Evolutionary conservation across 2,888 invertebrate genomes (phyloP).

Genomic region (Germaria angustata): DNA sequence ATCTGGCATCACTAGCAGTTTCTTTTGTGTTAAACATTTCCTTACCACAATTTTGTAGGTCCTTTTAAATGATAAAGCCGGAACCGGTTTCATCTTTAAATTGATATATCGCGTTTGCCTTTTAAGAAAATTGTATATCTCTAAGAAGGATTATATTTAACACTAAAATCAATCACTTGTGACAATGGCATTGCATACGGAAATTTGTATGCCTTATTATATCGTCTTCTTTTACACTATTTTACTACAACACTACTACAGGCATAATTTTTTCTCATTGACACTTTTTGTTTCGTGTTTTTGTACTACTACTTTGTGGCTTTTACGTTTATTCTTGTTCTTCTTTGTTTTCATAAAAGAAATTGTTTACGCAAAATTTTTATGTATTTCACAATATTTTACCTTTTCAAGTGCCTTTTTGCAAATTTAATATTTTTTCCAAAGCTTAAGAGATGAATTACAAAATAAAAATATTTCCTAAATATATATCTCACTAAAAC

Average conservation of each 20-base stretch:
- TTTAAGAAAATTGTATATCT: background rate
- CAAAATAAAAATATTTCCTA: background rate
- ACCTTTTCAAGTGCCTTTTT: background rate
- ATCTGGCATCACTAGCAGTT: slow-evolving; percentile 35
- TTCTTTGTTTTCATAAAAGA: slow-evolving; percentile 60
- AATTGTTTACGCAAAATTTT: slow-evolving; percentile 47
- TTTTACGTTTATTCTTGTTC: slow-evolving; percentile 59
- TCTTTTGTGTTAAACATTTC: slow-evolving; percentile 35
- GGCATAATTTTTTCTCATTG: slow-evolving; percentile 16
- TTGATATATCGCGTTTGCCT: slow-evolving; percentile 18
- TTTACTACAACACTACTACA: slow-evolving; percentile 50
- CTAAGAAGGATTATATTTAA: background rate
- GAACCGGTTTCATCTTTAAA: slow-evolving; percentile 55
- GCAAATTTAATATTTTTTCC: background rate
- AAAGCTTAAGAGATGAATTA: background rate
- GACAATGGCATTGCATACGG: too few relatives aligned
- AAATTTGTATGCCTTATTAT: too few relatives aligned
- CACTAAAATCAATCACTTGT: slow-evolving; percentile 33
- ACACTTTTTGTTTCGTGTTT: slow-evolving; percentile 17
- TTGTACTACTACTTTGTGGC: slow-evolving; percentile 54
- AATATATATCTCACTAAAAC: slow-evolving; percentile 9
- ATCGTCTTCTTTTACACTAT: slow-evolving; percentile 51
- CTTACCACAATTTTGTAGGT: slow-evolving; percentile 19
- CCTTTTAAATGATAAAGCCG: slow-evolving; percentile 45
- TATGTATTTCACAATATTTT: background rate